A percentile compares a stretch with the other conserved stretches of the same genome.
Evolutionary conservation across 2,113 vertebrate genomes (phyloP).

Genomic region (Hydrochoerus hydrochaeris): DNA sequence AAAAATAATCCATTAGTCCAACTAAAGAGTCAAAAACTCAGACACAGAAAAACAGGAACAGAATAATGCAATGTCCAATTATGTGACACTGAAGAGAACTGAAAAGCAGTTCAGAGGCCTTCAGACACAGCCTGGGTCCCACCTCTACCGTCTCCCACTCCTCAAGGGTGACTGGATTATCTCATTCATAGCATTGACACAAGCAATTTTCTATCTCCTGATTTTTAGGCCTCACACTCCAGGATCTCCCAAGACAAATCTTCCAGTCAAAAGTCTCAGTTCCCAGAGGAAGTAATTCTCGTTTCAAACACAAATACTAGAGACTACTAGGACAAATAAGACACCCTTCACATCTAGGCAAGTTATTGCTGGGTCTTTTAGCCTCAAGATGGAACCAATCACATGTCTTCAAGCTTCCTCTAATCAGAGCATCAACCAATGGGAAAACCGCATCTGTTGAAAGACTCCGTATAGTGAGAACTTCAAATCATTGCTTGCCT

Average conservation of each 20-base stretch:
- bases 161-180: neutral
- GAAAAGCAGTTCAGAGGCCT: neutral
- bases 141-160: neutral
- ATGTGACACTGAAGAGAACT: neutral
- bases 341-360: neutral
- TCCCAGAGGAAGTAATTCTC: neutral
- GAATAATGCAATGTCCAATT: neutral
- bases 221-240: neutral
- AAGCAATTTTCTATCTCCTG: neutral
- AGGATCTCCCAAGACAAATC: neutral
- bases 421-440: neutral
- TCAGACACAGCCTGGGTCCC: neutral
- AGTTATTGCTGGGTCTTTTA: neutral
- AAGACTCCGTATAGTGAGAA: neutral
- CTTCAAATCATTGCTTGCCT: constrained; percentile 6
- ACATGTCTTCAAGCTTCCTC: neutral
- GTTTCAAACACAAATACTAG: neutral
- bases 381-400: neutral
- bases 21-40: neutral
- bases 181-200: neutral
- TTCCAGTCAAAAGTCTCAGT: constrained; percentile 5
- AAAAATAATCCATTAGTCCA: neutral
- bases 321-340: neutral
- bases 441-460: neutral
- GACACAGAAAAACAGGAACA: neutral